Percentiles rank a stretch among this genome's conserved stretches.
phyloP scores from a whole-genome alignment of 2,113 vertebrate species.

The Diadophis punctatus region DNA sequence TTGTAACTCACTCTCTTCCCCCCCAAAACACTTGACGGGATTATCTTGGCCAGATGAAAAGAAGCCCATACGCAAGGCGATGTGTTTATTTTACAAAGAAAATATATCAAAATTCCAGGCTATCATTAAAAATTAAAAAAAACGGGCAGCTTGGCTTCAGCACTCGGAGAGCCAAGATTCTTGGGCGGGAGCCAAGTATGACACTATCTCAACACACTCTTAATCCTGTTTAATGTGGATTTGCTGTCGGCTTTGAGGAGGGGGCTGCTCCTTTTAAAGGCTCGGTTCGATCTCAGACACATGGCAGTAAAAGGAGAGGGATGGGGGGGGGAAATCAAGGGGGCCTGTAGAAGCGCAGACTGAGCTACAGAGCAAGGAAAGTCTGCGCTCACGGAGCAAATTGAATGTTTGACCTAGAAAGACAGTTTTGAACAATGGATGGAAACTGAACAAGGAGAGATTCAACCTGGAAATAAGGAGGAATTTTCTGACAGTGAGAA shows the following conservation, averaged over 20 bases:
- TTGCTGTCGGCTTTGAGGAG: not conserved
- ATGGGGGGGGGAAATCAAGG: not conserved
- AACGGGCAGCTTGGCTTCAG: slow-evolving; percentile 33
- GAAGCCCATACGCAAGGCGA: slow-evolving; percentile 17
- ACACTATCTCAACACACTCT: slow-evolving; percentile 5
- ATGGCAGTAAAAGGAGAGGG: not conserved
- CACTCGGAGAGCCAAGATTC: not conserved
- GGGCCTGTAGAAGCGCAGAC: not conserved
- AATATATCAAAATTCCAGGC: slow-evolving; percentile 40
- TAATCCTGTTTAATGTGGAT: slow-evolving; percentile 26
- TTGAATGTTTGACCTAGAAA: not conserved
- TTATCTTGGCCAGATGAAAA: slow-evolving; percentile 20
- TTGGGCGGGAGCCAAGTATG: slow-evolving; percentile 7
- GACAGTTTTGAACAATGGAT: no score
- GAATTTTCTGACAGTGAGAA: no score
- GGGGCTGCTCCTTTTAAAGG: not conserved
- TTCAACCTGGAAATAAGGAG: no score
- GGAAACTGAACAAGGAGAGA: no score
- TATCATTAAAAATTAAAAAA: not conserved
- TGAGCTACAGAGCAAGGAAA: not conserved
- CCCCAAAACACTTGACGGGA: not conserved
- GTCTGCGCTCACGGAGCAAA: not conserved
- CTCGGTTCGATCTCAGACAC: not conserved
- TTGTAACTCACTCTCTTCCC: not conserved
- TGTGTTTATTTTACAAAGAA: slow-evolving; percentile 47